These are phyloP conservation scores for Hetaerina titia DNA, from an alignment of 2,888 invertebrate species.

Conservation along the genomic window DNA sequence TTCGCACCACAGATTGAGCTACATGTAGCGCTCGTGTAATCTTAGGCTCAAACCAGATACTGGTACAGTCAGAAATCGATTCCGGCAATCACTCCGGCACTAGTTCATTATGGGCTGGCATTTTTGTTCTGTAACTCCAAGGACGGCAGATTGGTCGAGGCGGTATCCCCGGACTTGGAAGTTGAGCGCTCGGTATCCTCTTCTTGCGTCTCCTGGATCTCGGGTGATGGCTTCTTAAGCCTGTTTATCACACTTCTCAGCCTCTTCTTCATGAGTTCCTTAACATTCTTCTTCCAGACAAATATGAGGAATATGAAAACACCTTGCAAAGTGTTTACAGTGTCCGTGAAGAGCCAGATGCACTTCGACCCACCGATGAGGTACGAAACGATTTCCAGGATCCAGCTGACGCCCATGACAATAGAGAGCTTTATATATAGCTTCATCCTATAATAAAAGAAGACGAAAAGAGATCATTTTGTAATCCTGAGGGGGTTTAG, in stretches of 20 bases:
- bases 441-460: conserved; percentile 77
- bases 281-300: conserved; percentile 82
- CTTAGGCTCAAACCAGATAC: too few species aligned
- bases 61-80: too few species aligned
- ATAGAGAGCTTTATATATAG: conserved; percentile 82
- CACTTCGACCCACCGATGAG: conserved; percentile 77
- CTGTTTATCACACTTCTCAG: background rate
- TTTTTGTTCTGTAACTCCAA: background rate
- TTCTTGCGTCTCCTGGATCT: too few species aligned
- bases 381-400: conserved; percentile 85
- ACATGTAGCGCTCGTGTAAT: too few species aligned
- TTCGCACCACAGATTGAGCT: too few species aligned
- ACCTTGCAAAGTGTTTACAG: conserved; percentile 81
- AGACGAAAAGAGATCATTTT: background rate
- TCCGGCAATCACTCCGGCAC: too few species aligned
- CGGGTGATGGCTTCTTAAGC: background rate
- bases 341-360: conserved; percentile 72
- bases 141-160: background rate
- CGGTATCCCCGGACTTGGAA: background rate
- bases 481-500: too few species aligned
- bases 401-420: conserved; percentile 86
- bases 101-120: too few species aligned
- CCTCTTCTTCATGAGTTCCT: conserved; percentile 73
- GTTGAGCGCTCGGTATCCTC: background rate
- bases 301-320: conserved; percentile 82